Conservation (phyloP, 1,140 invertebrate species). For the Arctopsyche grandis region DNA sequence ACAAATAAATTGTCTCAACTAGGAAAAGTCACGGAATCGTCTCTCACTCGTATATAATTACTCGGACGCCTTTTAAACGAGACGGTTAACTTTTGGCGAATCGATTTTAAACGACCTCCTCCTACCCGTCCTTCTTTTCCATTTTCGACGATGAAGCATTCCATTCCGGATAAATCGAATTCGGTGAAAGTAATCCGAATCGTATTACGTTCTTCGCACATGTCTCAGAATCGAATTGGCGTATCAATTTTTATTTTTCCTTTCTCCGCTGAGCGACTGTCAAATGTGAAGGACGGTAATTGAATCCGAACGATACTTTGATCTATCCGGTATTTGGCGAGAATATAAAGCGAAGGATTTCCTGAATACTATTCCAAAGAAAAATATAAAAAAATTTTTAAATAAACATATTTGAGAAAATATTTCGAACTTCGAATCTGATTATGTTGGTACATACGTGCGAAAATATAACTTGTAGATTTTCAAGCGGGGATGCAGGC, state of each 20-base stretch:
- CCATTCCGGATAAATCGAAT: neutral
- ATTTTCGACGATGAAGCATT: neutral
- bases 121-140: neutral
- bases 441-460: no score
- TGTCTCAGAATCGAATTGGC: slow-evolving; percentile 24
- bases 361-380: neutral
- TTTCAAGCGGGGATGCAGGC: neutral
- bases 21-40: slow-evolving; percentile 27
- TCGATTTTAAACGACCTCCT: no score
- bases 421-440: no score
- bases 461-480: slow-evolving; percentile 17
- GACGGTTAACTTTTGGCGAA: no score
- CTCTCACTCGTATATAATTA: neutral
- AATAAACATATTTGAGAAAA: neutral
- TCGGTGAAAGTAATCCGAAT: slow-evolving; percentile 7
- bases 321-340: neutral
- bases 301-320: slow-evolving; percentile 26
- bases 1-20: slow-evolving; percentile 35
- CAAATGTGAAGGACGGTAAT: slow-evolving; percentile 25
- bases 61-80: neutral
- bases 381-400: neutral
- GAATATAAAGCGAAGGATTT: slow-evolving; percentile 4
- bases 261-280: neutral
- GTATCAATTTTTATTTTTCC: slow-evolving; percentile 5
- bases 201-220: slow-evolving; percentile 19